Conservation (phyloP, 2,113 vertebrate species). For the Burhinus oedicnemus region DNA sequence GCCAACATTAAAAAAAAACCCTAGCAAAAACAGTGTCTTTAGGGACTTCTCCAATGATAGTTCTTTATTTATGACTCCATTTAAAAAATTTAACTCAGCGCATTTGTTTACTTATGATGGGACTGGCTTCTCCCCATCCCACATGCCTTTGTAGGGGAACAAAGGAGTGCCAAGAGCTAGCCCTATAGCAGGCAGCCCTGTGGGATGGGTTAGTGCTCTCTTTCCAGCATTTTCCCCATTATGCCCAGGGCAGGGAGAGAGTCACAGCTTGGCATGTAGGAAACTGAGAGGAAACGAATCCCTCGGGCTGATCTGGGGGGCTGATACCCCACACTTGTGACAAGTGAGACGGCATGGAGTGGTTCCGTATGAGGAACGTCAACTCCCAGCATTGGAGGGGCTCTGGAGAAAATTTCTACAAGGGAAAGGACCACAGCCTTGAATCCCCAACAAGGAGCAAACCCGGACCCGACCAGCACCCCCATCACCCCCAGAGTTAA, state of each 20-base stretch:
- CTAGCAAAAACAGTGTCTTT: constrained; percentile 17
- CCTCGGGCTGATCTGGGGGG: background rate
- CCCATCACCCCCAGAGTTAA: background rate
- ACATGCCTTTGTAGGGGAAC: background rate
- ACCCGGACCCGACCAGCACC: background rate
- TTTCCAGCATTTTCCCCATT: background rate
- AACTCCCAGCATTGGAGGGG: background rate
- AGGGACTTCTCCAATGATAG: constrained; percentile 19
- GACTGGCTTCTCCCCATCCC: background rate
- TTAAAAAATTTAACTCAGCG: constrained; percentile 10
- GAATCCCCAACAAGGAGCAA: background rate
- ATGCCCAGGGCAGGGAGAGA: background rate
- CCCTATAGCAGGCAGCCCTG: background rate
- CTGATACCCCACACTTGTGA: background rate
- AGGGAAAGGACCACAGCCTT: background rate
- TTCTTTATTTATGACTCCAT: constrained; percentile 58
- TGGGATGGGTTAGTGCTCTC: background rate
- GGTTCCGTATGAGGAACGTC: background rate
- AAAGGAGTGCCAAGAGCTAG: constrained; percentile 15
- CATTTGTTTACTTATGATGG: constrained; percentile 48
- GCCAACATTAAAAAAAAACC: background rate
- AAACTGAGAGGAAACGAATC: background rate
- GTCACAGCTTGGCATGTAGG: background rate
- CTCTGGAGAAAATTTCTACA: background rate
- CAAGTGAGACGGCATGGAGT: background rate